A percentile compares a stretch with the other conserved stretches of the same genome.
These are phyloP conservation scores for Pyrocephalus nanus DNA, from an alignment of 2,797 vertebrate genomes.

Conservation along the genomic window DNA sequence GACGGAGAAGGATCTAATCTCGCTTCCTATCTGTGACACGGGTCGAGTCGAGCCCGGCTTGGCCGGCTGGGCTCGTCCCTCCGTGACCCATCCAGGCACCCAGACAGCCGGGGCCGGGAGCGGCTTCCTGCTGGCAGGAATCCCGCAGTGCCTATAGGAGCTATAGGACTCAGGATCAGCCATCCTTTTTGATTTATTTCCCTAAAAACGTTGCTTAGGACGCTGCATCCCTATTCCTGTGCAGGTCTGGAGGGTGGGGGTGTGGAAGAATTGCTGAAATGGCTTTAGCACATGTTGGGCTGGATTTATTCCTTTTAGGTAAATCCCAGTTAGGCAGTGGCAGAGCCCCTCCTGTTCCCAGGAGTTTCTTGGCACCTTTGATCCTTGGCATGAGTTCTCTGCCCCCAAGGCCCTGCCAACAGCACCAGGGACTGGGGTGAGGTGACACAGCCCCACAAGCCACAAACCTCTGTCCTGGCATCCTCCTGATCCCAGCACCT, in stretches of 20 bases:
- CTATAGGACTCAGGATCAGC: not conserved
- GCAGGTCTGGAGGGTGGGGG: not conserved
- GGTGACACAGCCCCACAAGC: not conserved
- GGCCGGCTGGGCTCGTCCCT: not conserved
- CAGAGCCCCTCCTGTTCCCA: fast-evolving
- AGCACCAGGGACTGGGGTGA: not conserved
- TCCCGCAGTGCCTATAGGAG: not conserved
- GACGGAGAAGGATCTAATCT: conserved; percentile 62
- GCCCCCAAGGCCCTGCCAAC: not conserved
- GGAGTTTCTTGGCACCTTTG: not conserved
- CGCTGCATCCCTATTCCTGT: fast-evolving
- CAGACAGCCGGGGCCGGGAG: not conserved
- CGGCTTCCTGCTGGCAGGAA: not conserved
- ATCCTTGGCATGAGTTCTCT: not conserved
- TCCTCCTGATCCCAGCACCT: not conserved
- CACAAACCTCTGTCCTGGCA: fast-evolving
- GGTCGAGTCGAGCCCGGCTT: not conserved
- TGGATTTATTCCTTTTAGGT: not conserved
- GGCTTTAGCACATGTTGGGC: not conserved
- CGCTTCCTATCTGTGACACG: conserved; percentile 15
- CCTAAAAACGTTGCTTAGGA: fast-evolving
- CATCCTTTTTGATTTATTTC: not conserved
- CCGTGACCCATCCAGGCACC: not conserved
- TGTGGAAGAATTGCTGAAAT: not conserved
- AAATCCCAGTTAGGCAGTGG: not conserved